Percentiles rank a stretch among this genome's conserved stretches.
Evolutionary conservation across 2,888 invertebrate genomes (phyloP).

Genomic region (Camponotus fellah): DNA sequence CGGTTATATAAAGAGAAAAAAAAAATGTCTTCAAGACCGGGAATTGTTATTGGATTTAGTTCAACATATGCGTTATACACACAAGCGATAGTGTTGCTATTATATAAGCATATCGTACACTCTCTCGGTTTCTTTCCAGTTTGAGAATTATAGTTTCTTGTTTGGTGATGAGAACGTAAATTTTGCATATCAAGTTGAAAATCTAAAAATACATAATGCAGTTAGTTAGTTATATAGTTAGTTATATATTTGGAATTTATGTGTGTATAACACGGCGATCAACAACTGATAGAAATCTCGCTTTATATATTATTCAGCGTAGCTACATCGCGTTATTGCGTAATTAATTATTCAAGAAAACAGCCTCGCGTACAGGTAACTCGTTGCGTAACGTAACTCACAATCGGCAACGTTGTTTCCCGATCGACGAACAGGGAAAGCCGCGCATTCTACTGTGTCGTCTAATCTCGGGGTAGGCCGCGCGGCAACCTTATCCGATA

Average conservation of each 20-base stretch:
- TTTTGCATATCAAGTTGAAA: not conserved
- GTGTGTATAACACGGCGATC: not conserved
- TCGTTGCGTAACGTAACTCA: slow-evolving; percentile 14
- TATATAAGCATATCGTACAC: not conserved
- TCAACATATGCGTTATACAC: not conserved
- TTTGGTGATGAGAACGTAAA: not conserved
- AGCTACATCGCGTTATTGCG: slow-evolving; percentile 1
- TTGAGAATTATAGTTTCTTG: not conserved
- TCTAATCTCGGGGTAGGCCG: slow-evolving; percentile 37
- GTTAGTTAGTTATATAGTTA: not conserved
- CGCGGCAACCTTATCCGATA: slow-evolving; percentile 63
- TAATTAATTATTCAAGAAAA: slow-evolving; percentile 14
- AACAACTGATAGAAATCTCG: slow-evolving; percentile 17
- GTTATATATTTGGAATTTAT: not conserved
- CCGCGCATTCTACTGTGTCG: slow-evolving; percentile 32
- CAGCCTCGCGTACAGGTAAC: not conserved
- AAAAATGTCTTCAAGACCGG: not conserved
- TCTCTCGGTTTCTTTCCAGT: not conserved
- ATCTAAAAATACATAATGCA: not conserved
- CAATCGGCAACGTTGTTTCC: slow-evolving; percentile 27
- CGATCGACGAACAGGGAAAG: slow-evolving; percentile 31
- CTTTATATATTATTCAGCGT: slow-evolving; percentile 4
- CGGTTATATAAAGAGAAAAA: not conserved
- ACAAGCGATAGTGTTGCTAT: not conserved
- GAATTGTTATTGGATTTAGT: not conserved